phyloP scores from a whole-genome alignment of 2,888 invertebrate species.

The Pterobdella sp. region DNA sequence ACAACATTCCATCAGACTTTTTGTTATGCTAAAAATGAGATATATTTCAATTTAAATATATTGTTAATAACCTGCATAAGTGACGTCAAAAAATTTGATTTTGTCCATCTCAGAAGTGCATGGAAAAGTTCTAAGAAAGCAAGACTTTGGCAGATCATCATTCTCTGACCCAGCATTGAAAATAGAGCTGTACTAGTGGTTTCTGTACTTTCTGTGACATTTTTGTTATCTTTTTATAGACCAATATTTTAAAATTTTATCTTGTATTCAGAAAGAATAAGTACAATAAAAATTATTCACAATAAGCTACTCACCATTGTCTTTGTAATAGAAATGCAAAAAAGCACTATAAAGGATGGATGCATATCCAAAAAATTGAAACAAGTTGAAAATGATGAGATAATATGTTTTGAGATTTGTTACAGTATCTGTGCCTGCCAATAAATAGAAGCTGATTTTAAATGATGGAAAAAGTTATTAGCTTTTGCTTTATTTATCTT shows the following conservation, averaged over 20 bases:
- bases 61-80: conserved; percentile 67
- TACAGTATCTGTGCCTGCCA: too few relatives aligned
- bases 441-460: not conserved
- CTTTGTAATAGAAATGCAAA: conserved; percentile 68
- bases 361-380: conserved; percentile 61
- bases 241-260: not conserved
- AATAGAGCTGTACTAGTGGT: not conserved
- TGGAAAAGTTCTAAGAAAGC: conserved; percentile 82
- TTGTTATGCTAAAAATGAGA: too few relatives aligned
- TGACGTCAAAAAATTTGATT: conserved; percentile 65
- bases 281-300: conserved; percentile 11
- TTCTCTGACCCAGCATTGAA: conserved; percentile 42
- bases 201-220: not conserved
- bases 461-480: not conserved
- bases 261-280: too few relatives aligned
- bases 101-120: conserved; percentile 78
- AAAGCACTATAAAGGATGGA: conserved; percentile 68
- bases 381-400: conserved; percentile 76
- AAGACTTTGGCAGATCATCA: conserved; percentile 62
- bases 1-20: too few relatives aligned
- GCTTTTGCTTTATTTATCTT: not conserved
- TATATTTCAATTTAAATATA: too few relatives aligned
- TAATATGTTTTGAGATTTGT: conserved; percentile 58
- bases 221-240: not conserved
- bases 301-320: conserved; percentile 55